These are phyloP conservation scores for Polyommatus iphigenia DNA, from an alignment of 2,888 invertebrate species.

Conservation along the genomic window DNA sequence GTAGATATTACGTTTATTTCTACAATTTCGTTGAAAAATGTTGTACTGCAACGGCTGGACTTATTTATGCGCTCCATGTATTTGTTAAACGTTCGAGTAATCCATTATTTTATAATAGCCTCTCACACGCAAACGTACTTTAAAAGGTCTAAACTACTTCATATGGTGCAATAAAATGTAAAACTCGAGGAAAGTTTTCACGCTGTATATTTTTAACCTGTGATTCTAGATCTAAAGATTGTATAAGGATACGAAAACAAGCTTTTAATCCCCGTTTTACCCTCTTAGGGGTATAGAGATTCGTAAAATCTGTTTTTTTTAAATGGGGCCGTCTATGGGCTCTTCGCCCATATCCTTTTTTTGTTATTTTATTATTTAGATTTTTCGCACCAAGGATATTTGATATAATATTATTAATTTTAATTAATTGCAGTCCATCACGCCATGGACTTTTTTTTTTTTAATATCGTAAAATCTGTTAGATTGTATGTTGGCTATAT, in stretches of 20 bases:
- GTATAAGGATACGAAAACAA: neutral
- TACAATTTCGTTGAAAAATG: neutral
- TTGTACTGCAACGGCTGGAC: neutral
- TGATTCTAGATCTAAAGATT: neutral
- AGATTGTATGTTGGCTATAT: no score
- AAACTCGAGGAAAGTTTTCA: neutral
- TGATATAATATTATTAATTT: no score
- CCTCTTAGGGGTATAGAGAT: no score
- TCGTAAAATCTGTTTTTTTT: no score
- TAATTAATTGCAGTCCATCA: no score
- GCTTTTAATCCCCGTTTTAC: neutral
- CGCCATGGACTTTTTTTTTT: no score
- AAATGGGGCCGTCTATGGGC: no score
- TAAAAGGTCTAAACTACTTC: slow-evolving; percentile 13
- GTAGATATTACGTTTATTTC: neutral
- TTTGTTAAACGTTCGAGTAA: slow-evolving; percentile 14
- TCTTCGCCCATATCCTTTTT: no score
- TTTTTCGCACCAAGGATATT: no score
- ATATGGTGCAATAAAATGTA: neutral
- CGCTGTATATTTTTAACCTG: neutral
- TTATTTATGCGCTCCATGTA: slow-evolving; percentile 2
- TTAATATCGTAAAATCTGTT: no score
- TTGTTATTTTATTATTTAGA: no score
- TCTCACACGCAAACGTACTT: slow-evolving; percentile 18
- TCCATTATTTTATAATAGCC: slow-evolving; percentile 14